Evolutionary conservation across 2,888 invertebrate species (phyloP).

Genomic region (Eucera pruinosa): DNA sequence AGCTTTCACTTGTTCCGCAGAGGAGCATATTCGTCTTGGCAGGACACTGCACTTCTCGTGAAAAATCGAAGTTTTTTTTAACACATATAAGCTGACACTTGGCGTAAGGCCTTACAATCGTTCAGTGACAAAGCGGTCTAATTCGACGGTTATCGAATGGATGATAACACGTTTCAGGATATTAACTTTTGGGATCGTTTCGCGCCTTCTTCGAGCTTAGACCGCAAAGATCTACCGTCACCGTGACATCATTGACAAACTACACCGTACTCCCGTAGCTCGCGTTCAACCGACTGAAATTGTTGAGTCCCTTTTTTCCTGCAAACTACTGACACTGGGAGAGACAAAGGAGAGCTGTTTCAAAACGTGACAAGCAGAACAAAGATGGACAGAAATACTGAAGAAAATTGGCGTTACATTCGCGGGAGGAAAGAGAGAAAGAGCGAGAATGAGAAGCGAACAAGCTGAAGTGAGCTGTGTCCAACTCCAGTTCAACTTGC

Average conservation of each 20-base stretch:
- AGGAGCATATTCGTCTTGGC: slow-evolving; percentile 29
- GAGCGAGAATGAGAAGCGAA: slow-evolving; percentile 35
- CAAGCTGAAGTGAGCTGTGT: slow-evolving; percentile 22
- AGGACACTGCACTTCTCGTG: background rate
- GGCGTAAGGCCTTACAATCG: background rate
- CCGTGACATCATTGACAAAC: slow-evolving; percentile 32
- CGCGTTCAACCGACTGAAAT: background rate
- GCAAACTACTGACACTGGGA: background rate
- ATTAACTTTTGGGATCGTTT: slow-evolving; percentile 21
- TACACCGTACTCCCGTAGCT: background rate
- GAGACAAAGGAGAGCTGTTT: background rate
- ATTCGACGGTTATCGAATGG: background rate
- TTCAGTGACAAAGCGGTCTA: background rate
- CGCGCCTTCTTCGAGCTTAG: slow-evolving; percentile 39
- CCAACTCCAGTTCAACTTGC: background rate
- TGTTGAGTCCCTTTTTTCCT: slow-evolving; percentile 4
- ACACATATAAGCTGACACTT: slow-evolving; percentile 16
- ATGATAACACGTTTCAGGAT: slow-evolving; percentile 3
- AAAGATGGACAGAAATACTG: slow-evolving; percentile 21
- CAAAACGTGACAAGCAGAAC: slow-evolving; percentile 27
- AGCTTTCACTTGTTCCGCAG: slow-evolving; percentile 20
- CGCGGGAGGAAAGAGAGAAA: slow-evolving; percentile 18
- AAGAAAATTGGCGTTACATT: slow-evolving; percentile 36
- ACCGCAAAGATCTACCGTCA: slow-evolving; percentile 24
- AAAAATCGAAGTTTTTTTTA: background rate